phyloP scores from a whole-genome alignment of 2,113 vertebrate genomes.

The Coptodon rendalli region DNA sequence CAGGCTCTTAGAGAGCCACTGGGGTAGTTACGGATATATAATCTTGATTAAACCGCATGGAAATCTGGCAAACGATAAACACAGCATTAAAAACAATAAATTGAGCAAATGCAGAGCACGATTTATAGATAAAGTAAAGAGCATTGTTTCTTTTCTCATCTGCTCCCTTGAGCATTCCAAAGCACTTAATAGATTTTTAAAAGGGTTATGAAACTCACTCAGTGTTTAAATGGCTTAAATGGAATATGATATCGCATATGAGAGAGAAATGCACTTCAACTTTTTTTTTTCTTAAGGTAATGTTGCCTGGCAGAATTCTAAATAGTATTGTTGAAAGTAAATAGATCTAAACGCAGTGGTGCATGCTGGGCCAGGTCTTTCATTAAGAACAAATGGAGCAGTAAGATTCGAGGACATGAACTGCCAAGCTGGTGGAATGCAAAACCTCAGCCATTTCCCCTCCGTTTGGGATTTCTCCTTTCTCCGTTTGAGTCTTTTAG shows the following conservation, averaged over 20 bases:
- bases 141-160: neutral
- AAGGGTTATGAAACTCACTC: slow-evolving; percentile 37
- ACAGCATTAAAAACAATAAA: neutral
- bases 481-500: slow-evolving; percentile 30
- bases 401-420: slow-evolving; percentile 29
- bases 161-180: slow-evolving; percentile 8
- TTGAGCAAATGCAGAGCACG: neutral
- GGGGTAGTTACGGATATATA: neutral
- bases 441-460: slow-evolving; percentile 53
- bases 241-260: slow-evolving; percentile 29
- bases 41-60: neutral
- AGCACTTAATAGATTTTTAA: slow-evolving; percentile 54
- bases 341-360: slow-evolving; percentile 27
- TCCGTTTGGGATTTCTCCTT: slow-evolving; percentile 44
- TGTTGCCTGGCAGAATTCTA: slow-evolving; percentile 10
- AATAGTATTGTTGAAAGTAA: slow-evolving; percentile 39
- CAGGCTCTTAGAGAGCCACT: neutral
- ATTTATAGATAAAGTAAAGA: neutral
- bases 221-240: slow-evolving; percentile 24
- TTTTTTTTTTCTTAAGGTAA: neutral
- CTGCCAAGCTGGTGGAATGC: slow-evolving; percentile 47
- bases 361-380: slow-evolving; percentile 27
- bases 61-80: neutral
- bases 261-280: neutral
- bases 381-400: slow-evolving; percentile 54